Base-by-base conservation (phyloP, 2,888 invertebrate genomes). In the Tetranychus piercei region DNA sequence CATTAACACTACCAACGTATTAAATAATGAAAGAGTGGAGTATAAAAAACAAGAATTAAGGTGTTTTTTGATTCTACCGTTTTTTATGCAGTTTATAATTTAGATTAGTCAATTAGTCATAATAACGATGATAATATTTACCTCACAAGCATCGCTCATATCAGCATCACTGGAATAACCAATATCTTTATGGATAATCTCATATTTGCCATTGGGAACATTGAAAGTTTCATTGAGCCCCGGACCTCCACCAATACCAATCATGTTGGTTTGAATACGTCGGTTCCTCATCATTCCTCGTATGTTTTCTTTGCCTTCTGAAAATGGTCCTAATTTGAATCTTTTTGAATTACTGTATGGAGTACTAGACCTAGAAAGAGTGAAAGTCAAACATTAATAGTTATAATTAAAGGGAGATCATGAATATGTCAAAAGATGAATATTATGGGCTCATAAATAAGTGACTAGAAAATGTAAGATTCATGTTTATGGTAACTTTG, bases 141-240 rank as follows among this genome's bases (percentile, higher is more conserved):
- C 76, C 76, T 76, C 76, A 55, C 75, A 66, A 18, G 76, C 76
- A 74, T 76, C 76, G 73, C 76, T 76, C 76, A 76, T 76, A 45
- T 76, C 76, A 45, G 76, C 76, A 75, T 76, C 76, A 65, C 74
- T 75, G 70, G 76, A 76, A 45, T 76, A 76, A 44, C 76, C 76
- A 73, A 76, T 76, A 55, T 76, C 76, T 71, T 76, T 76, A 23
- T 76, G 76, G 23, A 76, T 76, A 11, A 76, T 75, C 69, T 76
- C 76, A 55, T 73, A 45, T 43, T 76, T 76, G 6, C 45, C 71
- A 65, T 69, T 44, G 20, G 20, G 65, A 55, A 69, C 65, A 65
- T 69, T 44, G 44, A 15, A 64, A 55, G 44, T 55, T 23, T 22
- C 70, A 9, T n/a, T 64, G 71, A 65, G 22, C 44, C 20, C 45